phyloP scores from a whole-genome alignment of 2,888 invertebrate genomes.

The Congeria kusceri region DNA sequence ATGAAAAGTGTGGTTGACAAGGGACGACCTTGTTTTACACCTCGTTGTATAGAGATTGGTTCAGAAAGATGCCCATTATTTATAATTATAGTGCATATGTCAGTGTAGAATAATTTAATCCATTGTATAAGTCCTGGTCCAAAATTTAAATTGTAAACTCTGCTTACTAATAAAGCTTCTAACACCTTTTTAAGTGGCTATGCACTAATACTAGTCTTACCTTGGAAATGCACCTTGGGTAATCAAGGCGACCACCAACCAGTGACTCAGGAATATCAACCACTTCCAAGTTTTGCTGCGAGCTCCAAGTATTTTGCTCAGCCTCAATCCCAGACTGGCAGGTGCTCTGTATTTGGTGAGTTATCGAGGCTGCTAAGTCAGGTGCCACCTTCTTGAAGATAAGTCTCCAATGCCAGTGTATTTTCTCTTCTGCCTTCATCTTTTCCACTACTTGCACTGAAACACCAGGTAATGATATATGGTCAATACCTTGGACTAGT shows the following conservation, averaged over 20 bases:
- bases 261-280: conserved; percentile 65
- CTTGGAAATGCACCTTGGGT: conserved; percentile 78
- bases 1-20: no score
- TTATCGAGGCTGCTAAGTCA: conserved; percentile 77
- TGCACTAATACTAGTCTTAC: conserved; percentile 67
- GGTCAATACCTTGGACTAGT: no score
- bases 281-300: conserved; percentile 64
- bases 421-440: conserved; percentile 76
- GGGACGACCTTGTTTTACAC: no score
- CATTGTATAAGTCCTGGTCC: no score
- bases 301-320: conserved; percentile 71
- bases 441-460: conserved; percentile 78
- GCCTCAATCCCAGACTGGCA: conserved; percentile 64
- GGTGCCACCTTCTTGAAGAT: conserved; percentile 79
- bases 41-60: no score
- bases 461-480: background rate
- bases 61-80: no score
- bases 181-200: no score
- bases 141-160: no score
- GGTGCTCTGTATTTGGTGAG: conserved; percentile 70
- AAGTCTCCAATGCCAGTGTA: conserved; percentile 81
- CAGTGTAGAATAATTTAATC: no score
- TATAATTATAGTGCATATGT: no score
- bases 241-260: conserved; percentile 79
- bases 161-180: no score